Conservation (phyloP, 1,140 invertebrate genomes). For the Lepidostoma basale region DNA sequence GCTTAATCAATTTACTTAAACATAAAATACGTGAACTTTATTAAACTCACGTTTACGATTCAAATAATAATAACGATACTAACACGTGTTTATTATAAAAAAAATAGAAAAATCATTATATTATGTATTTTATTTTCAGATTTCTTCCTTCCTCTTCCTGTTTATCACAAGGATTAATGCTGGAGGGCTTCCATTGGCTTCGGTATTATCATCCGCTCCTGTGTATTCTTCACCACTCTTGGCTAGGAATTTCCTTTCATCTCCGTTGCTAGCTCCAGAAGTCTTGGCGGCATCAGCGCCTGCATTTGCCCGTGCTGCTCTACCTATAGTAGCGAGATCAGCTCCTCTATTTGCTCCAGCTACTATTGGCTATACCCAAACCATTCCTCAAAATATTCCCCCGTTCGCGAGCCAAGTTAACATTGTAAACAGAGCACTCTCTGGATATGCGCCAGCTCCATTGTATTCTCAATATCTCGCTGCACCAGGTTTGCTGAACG, state of each 20-base stretch:
- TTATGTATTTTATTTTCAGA: conserved; percentile 38
- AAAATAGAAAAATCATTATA: neutral
- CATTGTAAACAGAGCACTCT: conserved; percentile 56
- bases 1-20: too few species aligned
- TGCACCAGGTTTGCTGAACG: conserved; percentile 34
- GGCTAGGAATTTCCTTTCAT: neutral
- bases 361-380: conserved; percentile 54
- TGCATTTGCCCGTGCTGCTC: conserved; percentile 5
- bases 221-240: conserved; percentile 47
- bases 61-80: too few species aligned
- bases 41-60: too few species aligned
- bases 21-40: too few species aligned
- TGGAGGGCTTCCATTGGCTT: conserved; percentile 29
- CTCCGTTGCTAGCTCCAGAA: conserved; percentile 4
- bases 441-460: conserved; percentile 49
- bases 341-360: conserved; percentile 44
- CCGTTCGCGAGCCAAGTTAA: conserved; percentile 62
- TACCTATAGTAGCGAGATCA: conserved; percentile 44
- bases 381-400: conserved; percentile 62
- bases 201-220: conserved; percentile 39
- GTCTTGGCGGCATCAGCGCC: conserved; percentile 18
- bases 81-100: neutral
- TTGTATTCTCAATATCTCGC: conserved; percentile 18
- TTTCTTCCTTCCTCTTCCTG: conserved; percentile 30
- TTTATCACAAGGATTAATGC: conserved; percentile 3